Percentiles rank a stretch among this genome's conserved stretches.
Conservation (phyloP, 1,140 invertebrate genomes). For the Musca vetustissima region DNA sequence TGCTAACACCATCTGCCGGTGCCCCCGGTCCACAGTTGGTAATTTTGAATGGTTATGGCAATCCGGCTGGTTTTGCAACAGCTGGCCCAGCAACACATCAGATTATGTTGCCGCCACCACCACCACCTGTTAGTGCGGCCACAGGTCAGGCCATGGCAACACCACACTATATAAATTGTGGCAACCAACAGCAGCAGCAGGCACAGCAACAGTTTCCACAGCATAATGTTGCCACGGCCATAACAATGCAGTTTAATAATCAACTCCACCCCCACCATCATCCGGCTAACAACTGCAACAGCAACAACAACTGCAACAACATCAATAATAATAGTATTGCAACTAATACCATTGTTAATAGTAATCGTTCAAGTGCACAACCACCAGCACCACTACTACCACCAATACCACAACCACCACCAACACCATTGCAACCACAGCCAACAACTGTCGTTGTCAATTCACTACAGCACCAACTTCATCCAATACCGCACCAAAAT, state of each 20-base stretch:
- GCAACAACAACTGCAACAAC: conserved; percentile 27
- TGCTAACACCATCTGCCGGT: not conserved
- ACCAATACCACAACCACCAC: conserved; percentile 31
- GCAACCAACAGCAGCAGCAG: conserved; percentile 35
- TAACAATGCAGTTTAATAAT: conserved; percentile 3
- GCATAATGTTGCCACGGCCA: not conserved
- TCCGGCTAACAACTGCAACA: conserved; percentile 27
- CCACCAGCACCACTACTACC: conserved; percentile 22
- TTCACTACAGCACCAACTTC: conserved; percentile 56
- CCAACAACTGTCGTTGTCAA: conserved; percentile 36
- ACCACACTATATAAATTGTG: conserved; percentile 16
- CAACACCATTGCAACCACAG: conserved; percentile 18
- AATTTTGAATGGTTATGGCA: conserved; percentile 39
- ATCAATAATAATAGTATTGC: conserved; percentile 24
- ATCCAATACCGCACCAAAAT: conserved; percentile 56
- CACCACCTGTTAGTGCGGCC: conserved; percentile 27
- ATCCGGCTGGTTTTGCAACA: not conserved
- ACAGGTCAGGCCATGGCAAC: conserved; percentile 9
- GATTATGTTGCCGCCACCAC: conserved; percentile 27
- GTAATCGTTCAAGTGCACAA: conserved; percentile 6
- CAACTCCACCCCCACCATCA: not conserved
- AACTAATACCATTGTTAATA: conserved; percentile 27
- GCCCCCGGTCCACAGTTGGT: conserved; percentile 30
- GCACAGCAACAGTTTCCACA: conserved; percentile 8
- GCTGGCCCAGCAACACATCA: not conserved